phyloP scores from a whole-genome alignment of 2,113 vertebrate species.

The Megaceryle torquata region DNA sequence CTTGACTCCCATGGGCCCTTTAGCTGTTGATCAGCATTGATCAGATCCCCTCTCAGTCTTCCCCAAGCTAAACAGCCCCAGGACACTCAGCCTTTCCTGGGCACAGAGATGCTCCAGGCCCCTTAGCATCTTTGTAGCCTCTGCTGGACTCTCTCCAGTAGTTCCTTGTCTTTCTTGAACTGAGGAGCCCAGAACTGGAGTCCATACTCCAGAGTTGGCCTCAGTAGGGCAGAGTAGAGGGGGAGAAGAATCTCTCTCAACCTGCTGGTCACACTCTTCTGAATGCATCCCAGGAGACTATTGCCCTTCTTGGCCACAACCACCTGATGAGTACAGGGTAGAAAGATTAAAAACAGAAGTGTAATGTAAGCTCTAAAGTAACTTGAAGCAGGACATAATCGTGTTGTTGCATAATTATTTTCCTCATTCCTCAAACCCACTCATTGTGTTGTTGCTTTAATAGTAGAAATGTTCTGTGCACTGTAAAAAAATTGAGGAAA shows the following conservation, averaged over 20 bases:
- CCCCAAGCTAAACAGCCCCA: background rate
- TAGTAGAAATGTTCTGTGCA: background rate
- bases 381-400: background rate
- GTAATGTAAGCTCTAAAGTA: background rate
- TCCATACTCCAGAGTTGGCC: background rate
- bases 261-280: background rate
- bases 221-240: background rate
- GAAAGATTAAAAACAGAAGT: background rate
- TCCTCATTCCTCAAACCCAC: slow-evolving; percentile 47
- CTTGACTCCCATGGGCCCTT: background rate
- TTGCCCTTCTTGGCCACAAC: background rate
- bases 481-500: background rate
- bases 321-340: background rate
- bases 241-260: background rate
- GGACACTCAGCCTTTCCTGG: no score
- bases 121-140: background rate
- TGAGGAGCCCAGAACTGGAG: background rate
- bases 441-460: background rate
- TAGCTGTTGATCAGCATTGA: background rate
- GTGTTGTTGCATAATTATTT: slow-evolving; percentile 16
- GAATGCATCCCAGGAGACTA: background rate
- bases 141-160: background rate
- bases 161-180: background rate
- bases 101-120: background rate
- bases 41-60: background rate